Conservation (phyloP, 2,797 vertebrate genomes). For the Discoglossus pictus region DNA sequence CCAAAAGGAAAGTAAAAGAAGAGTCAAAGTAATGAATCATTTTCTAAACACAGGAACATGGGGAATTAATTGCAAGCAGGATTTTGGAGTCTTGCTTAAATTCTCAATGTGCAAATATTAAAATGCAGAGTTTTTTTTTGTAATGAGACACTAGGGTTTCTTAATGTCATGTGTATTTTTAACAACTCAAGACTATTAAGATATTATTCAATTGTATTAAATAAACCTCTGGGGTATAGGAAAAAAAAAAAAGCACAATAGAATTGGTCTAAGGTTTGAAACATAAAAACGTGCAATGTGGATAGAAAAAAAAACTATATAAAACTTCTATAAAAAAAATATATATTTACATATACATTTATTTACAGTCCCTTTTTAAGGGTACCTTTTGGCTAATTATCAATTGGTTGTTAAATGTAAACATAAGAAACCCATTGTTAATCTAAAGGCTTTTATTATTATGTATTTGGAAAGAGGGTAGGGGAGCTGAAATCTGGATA, state of each 20-base stretch:
- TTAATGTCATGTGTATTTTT: constrained; percentile 47
- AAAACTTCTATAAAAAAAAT: too few species aligned
- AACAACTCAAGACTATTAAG: constrained; percentile 39
- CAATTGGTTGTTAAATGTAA: too few species aligned
- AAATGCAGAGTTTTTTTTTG: constrained; percentile 83
- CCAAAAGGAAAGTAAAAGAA: constrained; percentile 76
- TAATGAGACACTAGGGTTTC: constrained; percentile 68
- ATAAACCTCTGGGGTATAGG: constrained; percentile 23
- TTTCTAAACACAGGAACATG: constrained; percentile 96
- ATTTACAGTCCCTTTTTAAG: too few species aligned
- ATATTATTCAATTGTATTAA: constrained; percentile 39
- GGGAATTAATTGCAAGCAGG: constrained; percentile 98
- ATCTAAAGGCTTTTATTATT: too few species aligned
- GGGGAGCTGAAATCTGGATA: too few species aligned
- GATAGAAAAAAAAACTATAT: too few species aligned
- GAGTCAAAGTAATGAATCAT: constrained; percentile 97
- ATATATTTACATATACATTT: too few species aligned
- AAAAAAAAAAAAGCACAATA: constrained; percentile 31
- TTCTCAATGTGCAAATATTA: constrained; percentile 86
- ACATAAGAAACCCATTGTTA: too few species aligned
- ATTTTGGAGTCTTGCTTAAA: constrained; percentile 95
- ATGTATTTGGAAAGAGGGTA: too few species aligned
- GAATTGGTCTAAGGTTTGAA: too few species aligned
- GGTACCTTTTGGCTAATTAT: too few species aligned
- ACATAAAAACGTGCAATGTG: constrained; percentile 16